Evolutionary conservation across 2,797 vertebrate genomes (phyloP).

Genomic region (Vultur gryphus): DNA sequence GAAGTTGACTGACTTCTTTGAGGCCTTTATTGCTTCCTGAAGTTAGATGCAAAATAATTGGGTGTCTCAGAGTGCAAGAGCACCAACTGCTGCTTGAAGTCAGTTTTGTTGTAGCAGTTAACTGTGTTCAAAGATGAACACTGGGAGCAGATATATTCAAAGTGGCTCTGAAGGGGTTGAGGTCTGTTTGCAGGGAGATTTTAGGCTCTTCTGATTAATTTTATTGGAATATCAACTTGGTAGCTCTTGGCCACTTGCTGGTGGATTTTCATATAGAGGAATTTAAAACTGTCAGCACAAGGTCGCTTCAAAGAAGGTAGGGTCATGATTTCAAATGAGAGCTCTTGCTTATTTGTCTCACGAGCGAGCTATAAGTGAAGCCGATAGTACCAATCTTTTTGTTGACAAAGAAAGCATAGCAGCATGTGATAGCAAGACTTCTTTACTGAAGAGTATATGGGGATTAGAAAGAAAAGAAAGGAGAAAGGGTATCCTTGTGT

Average conservation of each 20-base stretch:
- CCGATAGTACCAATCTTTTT: background rate
- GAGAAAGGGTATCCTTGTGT: background rate
- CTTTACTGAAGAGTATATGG: background rate
- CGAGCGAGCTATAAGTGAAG: background rate
- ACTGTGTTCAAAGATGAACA: background rate
- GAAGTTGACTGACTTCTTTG: background rate
- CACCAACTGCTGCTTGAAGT: background rate
- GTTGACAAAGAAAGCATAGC: background rate
- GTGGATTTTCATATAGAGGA: background rate
- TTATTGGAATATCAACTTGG: background rate
- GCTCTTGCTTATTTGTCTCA: background rate
- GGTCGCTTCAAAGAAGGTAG: background rate
- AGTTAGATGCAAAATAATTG: background rate
- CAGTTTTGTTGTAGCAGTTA: background rate
- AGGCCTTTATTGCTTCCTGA: background rate
- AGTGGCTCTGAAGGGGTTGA: background rate
- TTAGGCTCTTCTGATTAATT: background rate
- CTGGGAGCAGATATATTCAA: background rate
- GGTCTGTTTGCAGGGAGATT: background rate
- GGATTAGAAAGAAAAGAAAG: background rate
- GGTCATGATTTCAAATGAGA: background rate
- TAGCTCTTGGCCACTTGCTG: background rate
- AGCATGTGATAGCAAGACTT: background rate
- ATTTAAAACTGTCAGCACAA: conserved; percentile 1
- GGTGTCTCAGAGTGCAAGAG: background rate